Base-by-base conservation (phyloP, 2,797 vertebrate species). In the Xenentodon cancila region DNA sequence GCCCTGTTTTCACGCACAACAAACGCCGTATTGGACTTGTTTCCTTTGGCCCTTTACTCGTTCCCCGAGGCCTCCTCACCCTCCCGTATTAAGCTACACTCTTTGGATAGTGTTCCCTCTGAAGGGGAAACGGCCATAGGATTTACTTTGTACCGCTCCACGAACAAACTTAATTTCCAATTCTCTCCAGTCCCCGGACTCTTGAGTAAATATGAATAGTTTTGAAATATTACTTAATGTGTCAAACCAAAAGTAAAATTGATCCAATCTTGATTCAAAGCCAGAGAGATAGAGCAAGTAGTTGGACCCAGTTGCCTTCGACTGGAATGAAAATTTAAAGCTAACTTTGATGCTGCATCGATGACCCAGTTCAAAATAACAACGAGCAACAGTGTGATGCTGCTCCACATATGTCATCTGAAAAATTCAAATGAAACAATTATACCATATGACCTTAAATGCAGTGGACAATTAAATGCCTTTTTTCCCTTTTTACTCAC, bases 1-100 rank as follows among this genome's bases (percentile, higher is more conserved):
- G 68, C 87, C 84, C 87, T 92, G 89, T 92, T 92, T 93, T 93
- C 60, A 92, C 81, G 91, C 86, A 93, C 92, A 93, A 91, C 91
- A 93, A 92, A 88, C 85, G 64, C 88, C 84, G 90, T 80, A 90
- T 89, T 89, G 80, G 84, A 70, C 86, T 79, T 92, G 91, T 93
- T 94, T 90, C 88, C 82, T 86, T 94, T 93, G 93, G 93, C 92
- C 73, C 59, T 67, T 37, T 9, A 5, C 80, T 79, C 73, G 79
- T 71, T 88, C 80, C 80, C 82, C 53, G 56, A 87, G 80, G 84
- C 86, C 84, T 84, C 82, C 78, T 81, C 86, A 76, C 77, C 73
- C 74, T 85, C 85, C 79, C 82, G 71, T 85, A 84, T 88, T 83
- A 82, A 86, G 81, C 87, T 85, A 62, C 88, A 69, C 87, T 86